Evolutionary conservation across 2,888 invertebrate species (phyloP).

Genomic region (Carabus problematicus): DNA sequence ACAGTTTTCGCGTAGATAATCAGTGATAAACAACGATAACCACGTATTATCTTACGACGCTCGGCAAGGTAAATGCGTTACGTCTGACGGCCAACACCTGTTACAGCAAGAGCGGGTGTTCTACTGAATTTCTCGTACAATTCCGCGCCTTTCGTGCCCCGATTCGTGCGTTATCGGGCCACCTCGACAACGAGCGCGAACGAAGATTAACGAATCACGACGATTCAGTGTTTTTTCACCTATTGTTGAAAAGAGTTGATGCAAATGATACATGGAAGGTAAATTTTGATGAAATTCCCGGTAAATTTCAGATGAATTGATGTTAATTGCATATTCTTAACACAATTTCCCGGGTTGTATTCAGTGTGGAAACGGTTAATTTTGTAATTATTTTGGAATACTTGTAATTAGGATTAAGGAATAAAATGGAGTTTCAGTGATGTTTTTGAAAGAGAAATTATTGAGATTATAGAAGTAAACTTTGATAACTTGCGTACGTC

Average conservation of each 20-base stretch:
- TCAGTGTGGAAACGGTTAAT: too few species aligned
- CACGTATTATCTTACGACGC: conserved; percentile 19
- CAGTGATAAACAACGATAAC: not conserved
- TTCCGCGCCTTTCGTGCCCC: conserved; percentile 12
- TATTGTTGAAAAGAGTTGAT: conserved; percentile 20
- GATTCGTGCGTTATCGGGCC: conserved; percentile 25
- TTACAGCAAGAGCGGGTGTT: conserved; percentile 8
- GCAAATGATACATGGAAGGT: conserved; percentile 22
- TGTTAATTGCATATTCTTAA: too few species aligned
- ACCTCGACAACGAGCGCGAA: conserved; percentile 12
- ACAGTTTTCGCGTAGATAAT: conserved; percentile 31
- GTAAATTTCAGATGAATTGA: too few species aligned
- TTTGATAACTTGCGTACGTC: too few species aligned
- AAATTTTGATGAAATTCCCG: conserved; percentile 14
- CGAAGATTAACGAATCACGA: conserved; percentile 31
- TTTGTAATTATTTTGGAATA: too few species aligned
- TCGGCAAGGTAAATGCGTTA: not conserved
- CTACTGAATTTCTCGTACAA: conserved; percentile 1
- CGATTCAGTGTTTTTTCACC: conserved; percentile 16
- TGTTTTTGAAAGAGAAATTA: too few species aligned
- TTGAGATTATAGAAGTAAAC: too few species aligned
- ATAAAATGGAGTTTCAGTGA: too few species aligned
- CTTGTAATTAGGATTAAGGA: too few species aligned
- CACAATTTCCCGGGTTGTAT: too few species aligned
- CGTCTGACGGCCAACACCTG: conserved; percentile 20